Evolutionary conservation across 2,113 vertebrate species (phyloP), one percentile per base, ranked within the genome.

Genomic region (Paradisaea rubra): DNA sequence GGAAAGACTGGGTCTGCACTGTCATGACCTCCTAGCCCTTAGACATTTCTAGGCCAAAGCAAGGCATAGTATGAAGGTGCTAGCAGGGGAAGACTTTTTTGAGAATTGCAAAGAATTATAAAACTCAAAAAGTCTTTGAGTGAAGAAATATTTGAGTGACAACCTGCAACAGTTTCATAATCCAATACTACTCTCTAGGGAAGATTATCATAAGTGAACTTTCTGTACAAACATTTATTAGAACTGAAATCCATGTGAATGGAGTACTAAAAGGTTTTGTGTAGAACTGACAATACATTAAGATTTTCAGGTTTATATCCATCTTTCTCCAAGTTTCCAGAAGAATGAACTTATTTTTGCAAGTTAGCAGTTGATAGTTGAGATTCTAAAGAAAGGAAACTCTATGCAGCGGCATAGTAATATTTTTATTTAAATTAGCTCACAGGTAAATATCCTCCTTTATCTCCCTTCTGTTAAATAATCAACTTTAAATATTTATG

Each of bases 401-500:
- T 69, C n/a, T 60, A 18, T 49, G 19, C 23, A 81, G 30, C 22
- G 11, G 39, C 30, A 77, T 17, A 63, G 50, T 41, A 63, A 71
- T 77, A 69, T 53, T 81, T 88, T 80, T 89, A 60, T 74, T 92
- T 76, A 72, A 81, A 76, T 53, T 61, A 84, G 45, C 37, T 72
- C 44, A 39, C 24, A 91, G 61, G 83, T 94, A 94, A 94, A 93
- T 81, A 89, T 21, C 7, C 9, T 57, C 21, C 61, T 86, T 88
- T 91, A 81, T 69, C 61, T 70, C 60, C 23, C 23, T 83, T 82
- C 54, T 88, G 71, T 80, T 76, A 79, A 95, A 81, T 69, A 87
- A 76, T 68, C 70, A 94, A 79, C 44, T 77, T 91, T 35, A 92
- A 89, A 85, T 89, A 93, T 91, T 87, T 87, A 81, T 85, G 57